Conservation (phyloP, 1,140 invertebrate species). For the Eupeodes corollae region DNA sequence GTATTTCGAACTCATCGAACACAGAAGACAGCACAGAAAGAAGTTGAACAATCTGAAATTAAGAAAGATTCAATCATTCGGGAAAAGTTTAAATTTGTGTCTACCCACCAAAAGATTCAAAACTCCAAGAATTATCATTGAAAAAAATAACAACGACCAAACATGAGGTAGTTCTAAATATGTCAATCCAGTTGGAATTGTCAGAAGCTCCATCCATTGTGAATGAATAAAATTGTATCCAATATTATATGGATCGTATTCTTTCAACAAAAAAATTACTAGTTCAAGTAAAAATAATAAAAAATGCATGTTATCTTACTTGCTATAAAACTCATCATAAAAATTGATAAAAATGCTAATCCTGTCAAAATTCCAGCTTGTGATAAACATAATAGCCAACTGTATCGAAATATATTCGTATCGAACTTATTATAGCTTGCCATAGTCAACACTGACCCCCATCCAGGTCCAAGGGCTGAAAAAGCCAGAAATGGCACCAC, state of each 20-base stretch:
- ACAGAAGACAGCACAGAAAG: not conserved
- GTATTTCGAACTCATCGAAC: not conserved
- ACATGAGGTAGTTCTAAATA: slow-evolving; percentile 6
- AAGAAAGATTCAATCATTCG: not conserved
- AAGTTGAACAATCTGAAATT: slow-evolving; percentile 1
- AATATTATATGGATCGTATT: too few species aligned
- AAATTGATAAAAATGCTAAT: slow-evolving; percentile 17
- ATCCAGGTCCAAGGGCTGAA: slow-evolving; percentile 69
- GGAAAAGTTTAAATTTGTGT: too few species aligned
- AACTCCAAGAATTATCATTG: slow-evolving; percentile 3
- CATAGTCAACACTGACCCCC: slow-evolving; percentile 80
- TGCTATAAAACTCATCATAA: slow-evolving; percentile 12
- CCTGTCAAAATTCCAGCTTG: slow-evolving; percentile 19
- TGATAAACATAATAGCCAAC: slow-evolving; percentile 24
- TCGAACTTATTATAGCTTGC: slow-evolving; percentile 82
- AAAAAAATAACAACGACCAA: slow-evolving; percentile 7
- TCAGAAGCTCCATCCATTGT: slow-evolving; percentile 6
- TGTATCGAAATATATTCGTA: slow-evolving; percentile 49
- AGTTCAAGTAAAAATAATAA: too few species aligned
- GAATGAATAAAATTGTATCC: too few species aligned
- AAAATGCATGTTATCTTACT: slow-evolving; percentile 3
- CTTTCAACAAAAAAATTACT: too few species aligned
- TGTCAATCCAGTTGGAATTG: slow-evolving; percentile 2
- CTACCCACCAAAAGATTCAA: slow-evolving; percentile 5
- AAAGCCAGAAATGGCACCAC: slow-evolving; percentile 14